These are phyloP conservation scores for Orientallactaga sibirica DNA, from an alignment of 2,797 vertebrate species.

Conservation along the genomic window DNA sequence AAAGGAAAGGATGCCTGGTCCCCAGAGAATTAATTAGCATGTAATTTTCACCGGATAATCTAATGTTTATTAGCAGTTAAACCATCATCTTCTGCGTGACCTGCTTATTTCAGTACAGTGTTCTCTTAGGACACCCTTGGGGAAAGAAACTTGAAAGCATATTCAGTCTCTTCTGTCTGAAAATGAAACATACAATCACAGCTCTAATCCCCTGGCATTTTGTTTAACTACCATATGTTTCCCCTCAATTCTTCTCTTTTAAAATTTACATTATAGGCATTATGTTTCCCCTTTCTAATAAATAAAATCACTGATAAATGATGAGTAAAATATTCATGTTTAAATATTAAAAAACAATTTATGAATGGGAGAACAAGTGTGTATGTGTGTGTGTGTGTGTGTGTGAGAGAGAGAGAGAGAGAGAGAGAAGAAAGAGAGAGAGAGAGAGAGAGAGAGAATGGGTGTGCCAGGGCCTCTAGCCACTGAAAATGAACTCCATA, in stretches of 20 bases:
- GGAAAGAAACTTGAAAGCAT: constrained; percentile 80
- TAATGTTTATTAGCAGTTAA: constrained; percentile 87
- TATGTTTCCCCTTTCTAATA: not conserved
- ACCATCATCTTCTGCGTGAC: constrained; percentile 79
- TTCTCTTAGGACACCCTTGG: constrained; percentile 75
- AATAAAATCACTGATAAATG: not conserved
- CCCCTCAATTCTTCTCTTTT: constrained; percentile 37
- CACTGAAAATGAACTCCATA: too few relatives aligned
- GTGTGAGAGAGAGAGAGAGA: too few relatives aligned
- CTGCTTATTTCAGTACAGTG: constrained; percentile 84
- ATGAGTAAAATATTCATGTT: constrained; percentile 3
- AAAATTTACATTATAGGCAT: constrained; percentile 38
- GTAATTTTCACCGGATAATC: constrained; percentile 85
- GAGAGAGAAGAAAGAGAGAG: too few relatives aligned
- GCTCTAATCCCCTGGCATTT: constrained; percentile 5
- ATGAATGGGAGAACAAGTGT: too few relatives aligned
- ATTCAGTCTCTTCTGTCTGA: constrained; percentile 47
- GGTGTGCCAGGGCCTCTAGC: too few relatives aligned
- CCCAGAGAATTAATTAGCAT: constrained; percentile 87
- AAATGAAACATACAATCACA: constrained; percentile 71
- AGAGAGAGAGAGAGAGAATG: too few relatives aligned
- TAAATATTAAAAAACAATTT: not conserved
- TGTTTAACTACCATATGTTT: constrained; percentile 61
- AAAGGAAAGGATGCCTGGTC: constrained; percentile 80
- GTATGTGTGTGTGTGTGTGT: too few relatives aligned